Conservation (phyloP, 2,797 vertebrate genomes). For the Adelosebastes latens region DNA sequence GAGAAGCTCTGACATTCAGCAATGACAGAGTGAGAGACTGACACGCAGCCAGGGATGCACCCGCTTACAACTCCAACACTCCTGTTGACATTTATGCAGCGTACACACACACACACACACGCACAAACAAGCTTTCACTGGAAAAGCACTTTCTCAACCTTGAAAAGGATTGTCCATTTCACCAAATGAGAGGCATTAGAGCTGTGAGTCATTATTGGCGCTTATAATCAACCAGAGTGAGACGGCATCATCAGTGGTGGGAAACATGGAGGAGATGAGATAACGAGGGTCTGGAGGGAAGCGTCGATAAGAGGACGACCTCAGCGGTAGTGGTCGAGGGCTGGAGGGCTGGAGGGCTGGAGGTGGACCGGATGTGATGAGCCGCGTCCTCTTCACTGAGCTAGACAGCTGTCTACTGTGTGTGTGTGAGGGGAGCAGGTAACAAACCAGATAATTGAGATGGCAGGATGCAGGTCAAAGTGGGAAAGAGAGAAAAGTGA, state of each 20-base stretch:
- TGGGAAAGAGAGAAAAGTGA: not conserved
- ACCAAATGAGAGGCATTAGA: slow-evolving; percentile 51
- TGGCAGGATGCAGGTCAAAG: not conserved
- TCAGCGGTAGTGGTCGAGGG: slow-evolving; percentile 1
- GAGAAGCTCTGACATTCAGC: slow-evolving; percentile 51
- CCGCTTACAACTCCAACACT: not conserved
- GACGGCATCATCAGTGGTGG: slow-evolving; percentile 15
- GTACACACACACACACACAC: not conserved
- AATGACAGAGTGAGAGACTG: slow-evolving; percentile 23
- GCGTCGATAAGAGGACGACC: not conserved
- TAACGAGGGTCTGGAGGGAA: slow-evolving; percentile 18
- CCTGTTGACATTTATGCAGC: slow-evolving; percentile 16
- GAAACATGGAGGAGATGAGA: slow-evolving; percentile 18
- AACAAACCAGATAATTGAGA: slow-evolving; percentile 22
- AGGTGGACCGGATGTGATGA: slow-evolving; percentile 20
- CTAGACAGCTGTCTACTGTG: not conserved
- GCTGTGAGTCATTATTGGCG: slow-evolving; percentile 46
- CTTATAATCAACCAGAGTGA: slow-evolving; percentile 33
- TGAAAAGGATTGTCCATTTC: slow-evolving; percentile 40
- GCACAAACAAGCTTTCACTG: slow-evolving; percentile 12
- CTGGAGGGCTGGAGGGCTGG: not conserved
- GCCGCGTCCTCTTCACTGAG: slow-evolving; percentile 6
- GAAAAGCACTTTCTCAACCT: slow-evolving; percentile 36
- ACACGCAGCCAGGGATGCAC: not conserved
- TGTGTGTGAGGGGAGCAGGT: too few relatives aligned